Evolutionary conservation across 2,113 vertebrate genomes (phyloP), one percentile per base, ranked within the genome.

Genomic region (Entomyzon cyanotis): DNA sequence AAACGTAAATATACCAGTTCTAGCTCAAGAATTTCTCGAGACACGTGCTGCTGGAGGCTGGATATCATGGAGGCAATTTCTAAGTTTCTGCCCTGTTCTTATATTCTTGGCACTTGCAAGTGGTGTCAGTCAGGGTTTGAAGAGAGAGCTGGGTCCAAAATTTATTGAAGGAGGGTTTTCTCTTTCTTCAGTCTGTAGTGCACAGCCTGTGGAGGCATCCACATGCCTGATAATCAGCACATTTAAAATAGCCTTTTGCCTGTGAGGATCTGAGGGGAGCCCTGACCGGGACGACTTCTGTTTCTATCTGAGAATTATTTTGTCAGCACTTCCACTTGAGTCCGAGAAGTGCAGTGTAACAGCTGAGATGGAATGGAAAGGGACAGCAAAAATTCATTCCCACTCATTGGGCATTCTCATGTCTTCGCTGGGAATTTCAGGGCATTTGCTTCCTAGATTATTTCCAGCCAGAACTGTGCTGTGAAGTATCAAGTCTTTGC

Each of bases 191-290:
- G 50, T 33, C 64, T 84, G 42, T 39, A 84, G 15, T 21, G 37
- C 44, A 30, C 21, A 60, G 52, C 44, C 82, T 64, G 17, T 47
- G 24, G 56, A 46, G 44, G 39, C 77, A 85, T 90, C 49, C 53
- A 21, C 89, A 59, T 90, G 80, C 90, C 79, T 96, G 56, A 60
- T 50, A 63, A 89, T 93, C 94, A 96, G 65, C 86, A 90, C 86
- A 41, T 95, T 94, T 96, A 93, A 94, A 96, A 93, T 94, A 96
- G 73, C 69, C 73, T 90, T 83, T 79, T 84, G 90, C 92, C 31
- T 82, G 69, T 59, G 52, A 60, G 62, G 62, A 37, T 78, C 84
- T 84, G 44, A 86, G 85, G 49, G 75, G 69, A 55, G n/a, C 53
- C 47, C 21, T 95, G 85, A 37, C 56, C 0, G 1, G 76, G 35